Conservation (phyloP, 2,797 vertebrate species). For the Esox lucius region DNA sequence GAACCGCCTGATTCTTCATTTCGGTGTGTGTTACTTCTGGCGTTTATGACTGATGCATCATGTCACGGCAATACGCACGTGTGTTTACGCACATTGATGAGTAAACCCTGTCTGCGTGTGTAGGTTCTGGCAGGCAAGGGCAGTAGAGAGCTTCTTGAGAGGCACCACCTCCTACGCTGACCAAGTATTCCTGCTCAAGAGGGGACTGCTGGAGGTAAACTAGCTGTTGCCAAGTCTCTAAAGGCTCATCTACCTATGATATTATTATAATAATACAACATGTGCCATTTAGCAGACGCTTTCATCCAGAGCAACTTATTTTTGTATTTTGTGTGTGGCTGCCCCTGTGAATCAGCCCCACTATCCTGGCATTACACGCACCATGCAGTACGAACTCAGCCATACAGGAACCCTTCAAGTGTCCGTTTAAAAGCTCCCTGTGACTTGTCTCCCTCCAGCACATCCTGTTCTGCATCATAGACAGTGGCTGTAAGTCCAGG, state of each 20-base stretch:
- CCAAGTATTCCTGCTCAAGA: slow-evolving; percentile 97
- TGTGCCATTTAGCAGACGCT: too few species aligned
- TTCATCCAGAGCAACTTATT: too few species aligned
- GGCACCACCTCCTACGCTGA: slow-evolving; percentile 98
- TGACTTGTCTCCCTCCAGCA: slow-evolving; percentile 66
- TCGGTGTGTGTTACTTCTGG: slow-evolving; percentile 44
- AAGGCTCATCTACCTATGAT: background rate
- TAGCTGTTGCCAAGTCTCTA: background rate
- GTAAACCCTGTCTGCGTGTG: background rate
- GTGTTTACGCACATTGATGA: background rate
- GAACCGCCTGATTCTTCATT: slow-evolving; percentile 97
- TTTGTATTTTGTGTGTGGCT: too few species aligned
- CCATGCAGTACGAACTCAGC: too few species aligned
- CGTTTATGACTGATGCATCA: background rate
- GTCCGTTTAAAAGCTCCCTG: background rate
- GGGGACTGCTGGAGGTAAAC: slow-evolving; percentile 84
- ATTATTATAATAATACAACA: background rate
- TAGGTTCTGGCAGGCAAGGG: slow-evolving; percentile 97
- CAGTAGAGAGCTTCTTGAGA: slow-evolving; percentile 96
- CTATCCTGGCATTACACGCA: too few species aligned
- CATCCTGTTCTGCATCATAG: slow-evolving; percentile 98
- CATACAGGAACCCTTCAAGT: background rate
- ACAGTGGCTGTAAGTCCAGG: slow-evolving; percentile 95
- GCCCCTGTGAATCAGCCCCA: too few species aligned
- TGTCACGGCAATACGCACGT: background rate